These are phyloP conservation scores for Hemicentrotus pulcherrimus DNA, from an alignment of 35 echinoderm and acorn worm species.

Conservation along the genomic window DNA sequence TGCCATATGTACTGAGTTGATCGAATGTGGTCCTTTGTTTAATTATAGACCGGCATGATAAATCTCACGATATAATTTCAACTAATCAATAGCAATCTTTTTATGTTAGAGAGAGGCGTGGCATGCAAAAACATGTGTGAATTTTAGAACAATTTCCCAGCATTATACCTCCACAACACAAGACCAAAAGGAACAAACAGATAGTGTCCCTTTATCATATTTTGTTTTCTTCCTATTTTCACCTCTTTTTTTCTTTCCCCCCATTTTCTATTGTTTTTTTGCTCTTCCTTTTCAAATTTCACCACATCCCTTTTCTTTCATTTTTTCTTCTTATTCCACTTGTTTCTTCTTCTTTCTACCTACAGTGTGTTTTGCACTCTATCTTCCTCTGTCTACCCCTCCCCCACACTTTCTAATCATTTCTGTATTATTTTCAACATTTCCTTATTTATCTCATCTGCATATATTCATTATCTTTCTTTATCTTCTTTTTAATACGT, in stretches of 20 bases:
- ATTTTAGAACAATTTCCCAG: background rate
- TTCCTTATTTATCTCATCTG: background rate
- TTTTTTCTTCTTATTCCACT: background rate
- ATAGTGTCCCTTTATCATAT: background rate
- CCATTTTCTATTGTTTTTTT: background rate
- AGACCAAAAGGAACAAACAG: background rate
- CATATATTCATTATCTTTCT: background rate
- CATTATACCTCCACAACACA: background rate
- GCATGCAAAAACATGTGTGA: background rate
- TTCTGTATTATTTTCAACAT: background rate
- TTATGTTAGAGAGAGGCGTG: background rate
- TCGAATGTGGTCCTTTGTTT: background rate
- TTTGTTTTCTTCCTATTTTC: background rate
- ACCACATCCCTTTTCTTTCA: background rate
- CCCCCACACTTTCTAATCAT: background rate
- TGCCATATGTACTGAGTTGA: too few species aligned
- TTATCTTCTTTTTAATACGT: background rate
- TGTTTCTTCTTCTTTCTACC: background rate
- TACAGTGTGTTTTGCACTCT: background rate
- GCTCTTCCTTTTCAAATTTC: background rate
- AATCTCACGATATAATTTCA: constrained; percentile 14
- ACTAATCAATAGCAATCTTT: background rate
- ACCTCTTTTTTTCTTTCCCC: background rate
- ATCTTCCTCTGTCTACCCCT: background rate
- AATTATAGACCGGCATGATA: background rate